Evolutionary conservation across 2,113 vertebrate species (phyloP), one percentile per base, ranked within the genome.

Genomic region (Todiramphus chloris): DNA sequence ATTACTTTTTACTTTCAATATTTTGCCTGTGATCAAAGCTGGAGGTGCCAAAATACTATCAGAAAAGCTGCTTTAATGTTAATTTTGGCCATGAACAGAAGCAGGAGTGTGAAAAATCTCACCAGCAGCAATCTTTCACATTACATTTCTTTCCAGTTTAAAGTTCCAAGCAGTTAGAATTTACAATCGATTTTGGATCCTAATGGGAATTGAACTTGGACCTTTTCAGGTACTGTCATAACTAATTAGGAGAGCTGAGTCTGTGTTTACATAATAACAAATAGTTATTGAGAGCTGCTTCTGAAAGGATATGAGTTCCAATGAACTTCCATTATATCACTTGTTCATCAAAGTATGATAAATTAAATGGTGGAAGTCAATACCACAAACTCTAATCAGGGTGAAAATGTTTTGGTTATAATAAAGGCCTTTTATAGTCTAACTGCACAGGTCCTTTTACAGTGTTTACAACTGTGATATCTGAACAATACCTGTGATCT

Each of bases 91-190:
- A 30, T 6, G 60, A 76, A 63, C 62, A 92, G 77, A 84, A 93
- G 64, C 19, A 82, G 53, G 94, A 92, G 48, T 79, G 58, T 95
- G 89, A 94, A 93, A 95, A 92, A 89, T 84, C 80, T 90, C 74
- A 75, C 62, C 39, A 75, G 1, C 1, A 76, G 10, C 33, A 76
- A 27, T 94, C 58, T 87, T 95, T 73, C 92, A 59, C 23, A 11
- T 91, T 84, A 55, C 4, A 33, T 95, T 96, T 93, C 35, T 69
- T 94, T 89, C 44, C 30, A 72, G 41, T 92, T 73, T 89, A 58
- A 91, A 92, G 39, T 81, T 93, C 92, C 53, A 87, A 87, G 69
- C 35, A 90, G 35, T 81, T 79, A 72, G 18, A 81, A 76, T 87
- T 89, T 82, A 87, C 35, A 84, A 16, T 87, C 75, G 62, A 73